Conservation (phyloP, 2,888 invertebrate genomes). For the Tetheella fluctuosa region DNA sequence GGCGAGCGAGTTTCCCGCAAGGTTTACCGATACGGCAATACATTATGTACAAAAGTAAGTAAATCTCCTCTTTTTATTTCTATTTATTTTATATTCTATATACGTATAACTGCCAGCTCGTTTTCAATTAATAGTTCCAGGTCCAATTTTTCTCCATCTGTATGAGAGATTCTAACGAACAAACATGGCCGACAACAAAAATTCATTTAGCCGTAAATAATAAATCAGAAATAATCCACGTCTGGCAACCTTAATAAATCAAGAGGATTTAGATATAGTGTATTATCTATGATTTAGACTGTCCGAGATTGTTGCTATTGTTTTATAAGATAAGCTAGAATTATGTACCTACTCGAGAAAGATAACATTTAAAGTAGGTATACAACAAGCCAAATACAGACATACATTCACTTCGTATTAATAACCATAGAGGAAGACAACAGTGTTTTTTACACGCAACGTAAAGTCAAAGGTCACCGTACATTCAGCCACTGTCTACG, state of each 20-base stretch:
- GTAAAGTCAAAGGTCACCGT: conserved; percentile 35
- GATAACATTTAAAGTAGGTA: conserved; percentile 3
- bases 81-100: no score
- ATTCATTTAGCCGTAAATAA: background rate
- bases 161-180: background rate
- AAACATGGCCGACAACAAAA: background rate
- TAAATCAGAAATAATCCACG: conserved; percentile 1
- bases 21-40: no score
- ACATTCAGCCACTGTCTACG: conserved; percentile 16
- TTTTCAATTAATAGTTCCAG: no score
- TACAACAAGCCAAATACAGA: conserved; percentile 24
- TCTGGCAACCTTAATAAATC: conserved; percentile 2
- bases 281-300: no score
- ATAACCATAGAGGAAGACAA: conserved; percentile 18
- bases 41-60: no score
- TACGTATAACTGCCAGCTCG: no score
- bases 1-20: no score
- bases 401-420: conserved; percentile 38
- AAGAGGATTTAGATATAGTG: no score
- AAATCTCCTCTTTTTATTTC: no score
- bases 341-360: background rate
- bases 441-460: conserved; percentile 31
- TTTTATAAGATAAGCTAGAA: conserved; percentile 4
- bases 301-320: background rate
- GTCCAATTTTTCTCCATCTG: no score